Evolutionary conservation across 1,140 invertebrate species (phyloP).

Genomic region (Caenorhabditis latens): DNA sequence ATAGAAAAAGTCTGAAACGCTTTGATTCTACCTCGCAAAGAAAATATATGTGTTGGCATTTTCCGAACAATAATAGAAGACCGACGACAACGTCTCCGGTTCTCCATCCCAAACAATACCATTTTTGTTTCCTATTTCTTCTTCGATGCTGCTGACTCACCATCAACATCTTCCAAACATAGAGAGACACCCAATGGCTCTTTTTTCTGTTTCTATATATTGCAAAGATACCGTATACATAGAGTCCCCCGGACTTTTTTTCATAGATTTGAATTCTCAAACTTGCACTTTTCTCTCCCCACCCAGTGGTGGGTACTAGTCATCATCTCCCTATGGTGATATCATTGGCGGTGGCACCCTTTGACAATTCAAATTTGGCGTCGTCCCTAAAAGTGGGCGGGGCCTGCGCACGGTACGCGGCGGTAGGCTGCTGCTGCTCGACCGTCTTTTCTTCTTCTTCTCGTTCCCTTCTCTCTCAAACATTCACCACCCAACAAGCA

Average conservation of each 20-base stretch:
- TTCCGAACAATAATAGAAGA: conserved; percentile 6
- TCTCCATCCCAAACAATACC: conserved; percentile 45
- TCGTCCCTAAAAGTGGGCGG: conserved; percentile 22
- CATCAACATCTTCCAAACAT: conserved; percentile 20
- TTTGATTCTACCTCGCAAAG: too few species aligned
- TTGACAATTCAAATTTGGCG: conserved; percentile 46
- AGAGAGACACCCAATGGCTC: conserved; percentile 1
- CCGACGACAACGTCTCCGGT: conserved; percentile 35
- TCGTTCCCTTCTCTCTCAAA: neutral
- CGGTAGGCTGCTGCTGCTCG: conserved; percentile 33
- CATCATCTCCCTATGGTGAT: neutral
- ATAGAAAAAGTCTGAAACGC: too few species aligned
- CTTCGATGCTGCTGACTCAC: conserved; percentile 21
- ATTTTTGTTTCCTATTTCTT: conserved; percentile 50
- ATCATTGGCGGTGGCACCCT: conserved; percentile 7
- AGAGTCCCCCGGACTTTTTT: neutral
- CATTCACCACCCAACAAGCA: neutral
- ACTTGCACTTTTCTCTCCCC: neutral
- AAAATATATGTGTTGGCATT: neutral
- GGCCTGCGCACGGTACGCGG: conserved; percentile 37
- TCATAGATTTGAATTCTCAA: neutral
- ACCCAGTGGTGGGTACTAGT: too few species aligned
- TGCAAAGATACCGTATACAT: conserved; percentile 11
- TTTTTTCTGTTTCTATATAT: conserved; percentile 6
- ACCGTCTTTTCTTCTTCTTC: conserved; percentile 5